Evolutionary conservation across 1,140 invertebrate genomes (phyloP).

Genomic region (Cotesia glomerata): DNA sequence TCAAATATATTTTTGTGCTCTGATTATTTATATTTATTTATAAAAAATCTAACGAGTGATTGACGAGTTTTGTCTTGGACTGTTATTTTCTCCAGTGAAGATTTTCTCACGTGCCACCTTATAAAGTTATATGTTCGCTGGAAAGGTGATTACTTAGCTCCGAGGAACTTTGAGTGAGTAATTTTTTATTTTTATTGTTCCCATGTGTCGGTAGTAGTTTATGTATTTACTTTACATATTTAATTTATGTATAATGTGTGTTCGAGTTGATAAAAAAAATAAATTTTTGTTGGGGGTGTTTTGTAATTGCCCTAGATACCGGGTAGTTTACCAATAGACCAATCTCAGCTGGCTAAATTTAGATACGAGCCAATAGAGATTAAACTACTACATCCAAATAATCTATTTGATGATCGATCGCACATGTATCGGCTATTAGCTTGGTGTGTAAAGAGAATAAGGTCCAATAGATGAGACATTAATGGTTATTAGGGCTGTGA

Average conservation of each 20-base stretch:
- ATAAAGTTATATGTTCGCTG: no score
- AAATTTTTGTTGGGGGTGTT: slow-evolving; percentile 40
- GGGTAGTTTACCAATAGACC: slow-evolving; percentile 51
- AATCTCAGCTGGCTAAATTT: slow-evolving; percentile 44
- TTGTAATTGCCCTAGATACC: slow-evolving; percentile 57
- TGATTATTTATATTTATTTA: no score
- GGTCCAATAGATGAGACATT: no score
- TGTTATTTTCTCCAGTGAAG: background rate
- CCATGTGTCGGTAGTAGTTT: no score
- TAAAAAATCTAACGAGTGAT: no score
- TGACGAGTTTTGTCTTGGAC: no score
- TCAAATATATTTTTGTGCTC: no score
- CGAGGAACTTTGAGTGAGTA: background rate
- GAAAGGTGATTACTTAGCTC: background rate
- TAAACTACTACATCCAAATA: background rate
- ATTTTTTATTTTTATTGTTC: background rate
- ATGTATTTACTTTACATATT: no score
- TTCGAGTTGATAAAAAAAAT: background rate
- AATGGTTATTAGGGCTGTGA: no score
- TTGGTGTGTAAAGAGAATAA: background rate
- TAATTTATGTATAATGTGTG: no score
- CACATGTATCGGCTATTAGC: background rate
- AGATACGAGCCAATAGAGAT: slow-evolving; percentile 26
- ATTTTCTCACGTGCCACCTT: background rate
- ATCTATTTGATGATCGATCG: slow-evolving; percentile 3